phyloP scores from a whole-genome alignment of 2,113 vertebrate species.

The Carettochelys insculpta region DNA sequence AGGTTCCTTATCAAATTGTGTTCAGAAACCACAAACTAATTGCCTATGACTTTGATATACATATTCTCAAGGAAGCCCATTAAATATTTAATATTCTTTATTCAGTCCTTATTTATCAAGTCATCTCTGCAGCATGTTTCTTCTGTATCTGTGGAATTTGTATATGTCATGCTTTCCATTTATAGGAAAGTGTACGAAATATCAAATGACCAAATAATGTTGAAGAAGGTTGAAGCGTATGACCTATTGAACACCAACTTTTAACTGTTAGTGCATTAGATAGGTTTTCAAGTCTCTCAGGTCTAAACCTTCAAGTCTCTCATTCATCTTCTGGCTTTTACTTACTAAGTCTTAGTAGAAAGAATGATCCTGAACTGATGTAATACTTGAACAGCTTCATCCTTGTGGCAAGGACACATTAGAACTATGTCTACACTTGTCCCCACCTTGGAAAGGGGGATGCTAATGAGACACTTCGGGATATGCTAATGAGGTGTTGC shows the following conservation, averaged over 20 bases:
- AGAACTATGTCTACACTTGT: too few species aligned
- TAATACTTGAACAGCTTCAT: constrained; percentile 50
- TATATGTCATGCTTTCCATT: fast-evolving
- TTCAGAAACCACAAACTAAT: background rate
- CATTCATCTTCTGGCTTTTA: constrained; percentile 58
- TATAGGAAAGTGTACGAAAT: background rate
- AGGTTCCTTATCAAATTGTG: background rate
- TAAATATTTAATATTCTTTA: background rate
- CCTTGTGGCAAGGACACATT: background rate
- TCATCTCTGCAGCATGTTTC: fast-evolving
- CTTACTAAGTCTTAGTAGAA: constrained; percentile 27
- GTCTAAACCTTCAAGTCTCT: constrained; percentile 22
- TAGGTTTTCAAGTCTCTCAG: constrained; percentile 25
- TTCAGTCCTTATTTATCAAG: background rate
- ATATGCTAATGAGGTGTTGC: too few species aligned
- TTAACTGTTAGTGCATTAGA: constrained; percentile 37
- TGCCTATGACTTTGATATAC: background rate
- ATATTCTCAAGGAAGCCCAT: background rate
- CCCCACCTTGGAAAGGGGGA: too few species aligned
- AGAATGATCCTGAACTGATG: constrained; percentile 12
- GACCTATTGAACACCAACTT: constrained; percentile 54
- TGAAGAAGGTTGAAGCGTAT: constrained; percentile 45
- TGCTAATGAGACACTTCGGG: too few species aligned
- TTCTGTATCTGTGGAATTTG: background rate
- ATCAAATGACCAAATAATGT: constrained; percentile 21